Base-by-base conservation (phyloP, 2,888 invertebrate species). In the Eudemis profundana region DNA sequence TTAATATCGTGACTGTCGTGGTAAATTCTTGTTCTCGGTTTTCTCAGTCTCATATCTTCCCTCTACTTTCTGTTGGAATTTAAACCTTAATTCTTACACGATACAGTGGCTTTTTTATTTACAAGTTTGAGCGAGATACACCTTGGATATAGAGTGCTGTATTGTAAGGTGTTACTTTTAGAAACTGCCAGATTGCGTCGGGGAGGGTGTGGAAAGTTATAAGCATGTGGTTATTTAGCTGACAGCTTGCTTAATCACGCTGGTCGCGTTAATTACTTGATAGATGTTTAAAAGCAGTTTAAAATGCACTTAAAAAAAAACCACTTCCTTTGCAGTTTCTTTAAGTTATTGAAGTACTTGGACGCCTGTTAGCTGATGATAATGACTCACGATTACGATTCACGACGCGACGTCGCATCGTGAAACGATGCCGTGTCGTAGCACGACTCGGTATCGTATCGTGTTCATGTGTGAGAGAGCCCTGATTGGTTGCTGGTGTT, bases 211-310 rank as follows among this genome's bases (percentile, higher is more conserved):
- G 40, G 8, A 12, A 62, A 47, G 46, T 62, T 29, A 29, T 56
- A 54, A 62, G 47, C 47, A 63, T 63, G 62, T 63, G 62, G 56
- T 63, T 54, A 15, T 46, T 53, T 50, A 51, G 61, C 8, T 21
- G 10, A 27, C 47, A 56, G 23, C 17, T 40, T 23, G 14, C 36
- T 49, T 14, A 14, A 36, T 46, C n/a, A n/a, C 36, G 42, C 42
- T 7, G 27, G 51, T 46, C 36, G 21, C 33, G 61, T 44, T n/a
- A 36, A 53, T 61, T 61, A 51, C 15, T 44, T 27, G 21, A 42
- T n/a, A n/a, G n/a, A n/a, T n/a, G n/a, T n/a, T n/a, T n/a, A n/a
- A n/a, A n/a, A n/a, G n/a, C n/a, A n/a, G n/a, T n/a, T n/a, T n/a
- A n/a, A n/a, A n/a, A n/a, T n/a, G n/a, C n/a, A n/a, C n/a, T n/a